Evolutionary conservation across 1,140 invertebrate genomes (phyloP).

Genomic region (Drosophila ironensis): DNA sequence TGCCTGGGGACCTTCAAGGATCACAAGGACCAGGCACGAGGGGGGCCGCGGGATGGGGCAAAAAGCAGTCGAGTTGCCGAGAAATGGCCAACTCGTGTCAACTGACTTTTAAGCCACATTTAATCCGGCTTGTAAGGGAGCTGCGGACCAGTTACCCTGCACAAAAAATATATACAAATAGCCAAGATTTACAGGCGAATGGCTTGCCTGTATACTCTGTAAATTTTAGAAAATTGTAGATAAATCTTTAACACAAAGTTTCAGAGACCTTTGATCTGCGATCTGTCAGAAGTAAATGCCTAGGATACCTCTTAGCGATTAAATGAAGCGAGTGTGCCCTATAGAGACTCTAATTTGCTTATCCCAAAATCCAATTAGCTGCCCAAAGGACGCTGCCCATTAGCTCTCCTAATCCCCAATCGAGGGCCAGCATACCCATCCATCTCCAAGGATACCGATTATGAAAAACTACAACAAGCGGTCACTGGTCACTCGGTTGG

Average conservation of each 20-base stretch:
- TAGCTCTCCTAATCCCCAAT: background rate
- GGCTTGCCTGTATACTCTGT: no score
- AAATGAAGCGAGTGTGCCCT: no score
- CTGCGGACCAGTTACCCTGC: slow-evolving; percentile 49
- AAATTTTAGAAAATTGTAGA: no score
- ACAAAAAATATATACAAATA: slow-evolving; percentile 32
- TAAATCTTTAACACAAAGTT: no score
- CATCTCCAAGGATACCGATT: background rate
- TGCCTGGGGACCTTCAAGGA: slow-evolving; percentile 20
- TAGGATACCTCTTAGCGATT: no score
- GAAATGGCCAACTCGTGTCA: slow-evolving; percentile 77
- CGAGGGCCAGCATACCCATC: background rate
- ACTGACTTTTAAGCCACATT: slow-evolving; percentile 79
- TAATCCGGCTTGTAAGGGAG: slow-evolving; percentile 71
- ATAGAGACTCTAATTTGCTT: no score
- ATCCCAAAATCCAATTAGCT: no score
- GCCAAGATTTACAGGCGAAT: background rate
- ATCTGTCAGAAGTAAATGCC: no score
- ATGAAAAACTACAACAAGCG: slow-evolving; percentile 16
- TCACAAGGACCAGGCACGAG: no score
- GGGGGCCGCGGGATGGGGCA: background rate
- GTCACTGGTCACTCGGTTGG: background rate
- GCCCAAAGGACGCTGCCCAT: no score
- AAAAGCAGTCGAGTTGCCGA: slow-evolving; percentile 47
- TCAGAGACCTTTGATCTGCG: no score